A percentile compares a stretch with the other conserved stretches of the same genome.
Conservation (phyloP, 2,797 vertebrate species). For the Bradypus variegatus region DNA sequence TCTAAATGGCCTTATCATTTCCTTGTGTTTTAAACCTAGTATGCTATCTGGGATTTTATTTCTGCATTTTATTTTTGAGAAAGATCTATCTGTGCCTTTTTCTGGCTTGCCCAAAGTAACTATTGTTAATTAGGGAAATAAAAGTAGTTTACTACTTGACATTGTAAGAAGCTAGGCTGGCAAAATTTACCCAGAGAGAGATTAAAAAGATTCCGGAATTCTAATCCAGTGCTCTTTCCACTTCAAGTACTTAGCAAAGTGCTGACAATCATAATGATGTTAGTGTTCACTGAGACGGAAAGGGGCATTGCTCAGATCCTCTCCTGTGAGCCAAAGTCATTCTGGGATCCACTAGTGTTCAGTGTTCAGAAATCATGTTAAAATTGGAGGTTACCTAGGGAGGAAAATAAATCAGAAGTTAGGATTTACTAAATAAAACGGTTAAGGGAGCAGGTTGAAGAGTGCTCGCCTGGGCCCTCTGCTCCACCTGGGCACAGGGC, state of each 20-base stretch:
- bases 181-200: constrained; percentile 4
- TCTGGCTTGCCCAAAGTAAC: constrained; percentile 3
- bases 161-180: constrained; percentile 17
- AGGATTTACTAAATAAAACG: neutral
- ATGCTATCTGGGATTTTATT: neutral
- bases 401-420: neutral
- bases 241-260: neutral
- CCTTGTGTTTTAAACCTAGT: neutral
- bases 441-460: neutral
- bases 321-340: neutral
- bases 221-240: neutral
- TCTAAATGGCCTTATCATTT: neutral
- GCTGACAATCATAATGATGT: rapidly evolving
- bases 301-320: neutral
- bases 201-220: neutral
- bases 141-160: neutral
- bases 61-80: neutral
- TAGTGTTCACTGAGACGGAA: neutral
- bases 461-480: neutral
- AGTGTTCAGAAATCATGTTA: neutral
- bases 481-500: neutral
- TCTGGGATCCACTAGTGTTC: neutral
- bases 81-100: neutral
- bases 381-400: neutral
- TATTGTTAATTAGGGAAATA: neutral